Percentiles rank a stretch among this genome's conserved stretches.
phyloP scores from a whole-genome alignment of 2,797 vertebrate species.

The Falco novaeseelandiae region DNA sequence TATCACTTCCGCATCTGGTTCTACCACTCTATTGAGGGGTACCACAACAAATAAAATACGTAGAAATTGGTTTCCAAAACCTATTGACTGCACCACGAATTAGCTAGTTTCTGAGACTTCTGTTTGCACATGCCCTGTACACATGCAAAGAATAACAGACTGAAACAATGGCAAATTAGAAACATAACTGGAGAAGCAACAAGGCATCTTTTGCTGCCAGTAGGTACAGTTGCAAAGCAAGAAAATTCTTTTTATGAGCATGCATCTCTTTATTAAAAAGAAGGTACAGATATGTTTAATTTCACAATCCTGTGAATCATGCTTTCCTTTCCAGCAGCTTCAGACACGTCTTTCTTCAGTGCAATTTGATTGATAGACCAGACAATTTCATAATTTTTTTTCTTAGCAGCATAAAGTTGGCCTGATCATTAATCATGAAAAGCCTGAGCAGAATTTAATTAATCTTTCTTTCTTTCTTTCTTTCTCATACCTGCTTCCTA shows the following conservation, averaged over 20 bases:
- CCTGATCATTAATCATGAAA: constrained; percentile 2
- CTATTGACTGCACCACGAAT: neutral
- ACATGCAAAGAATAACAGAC: neutral
- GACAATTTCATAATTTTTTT: neutral
- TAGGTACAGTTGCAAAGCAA: neutral
- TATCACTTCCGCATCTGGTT: neutral
- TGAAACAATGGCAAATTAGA: constrained; percentile 20
- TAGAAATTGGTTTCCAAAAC: neutral
- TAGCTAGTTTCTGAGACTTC: neutral
- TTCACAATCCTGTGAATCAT: neutral
- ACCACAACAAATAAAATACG: neutral
- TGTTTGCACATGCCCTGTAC: neutral
- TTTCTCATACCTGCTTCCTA: neutral
- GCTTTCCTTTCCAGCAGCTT: neutral
- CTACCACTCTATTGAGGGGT: neutral
- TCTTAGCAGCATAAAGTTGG: neutral
- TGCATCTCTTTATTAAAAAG: neutral
- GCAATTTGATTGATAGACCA: neutral
- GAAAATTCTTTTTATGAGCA: neutral
- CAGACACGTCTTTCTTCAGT: neutral
- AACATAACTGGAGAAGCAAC: neutral
- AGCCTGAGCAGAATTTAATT: neutral
- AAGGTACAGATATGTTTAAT: constrained; percentile 8
- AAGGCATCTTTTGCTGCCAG: neutral
- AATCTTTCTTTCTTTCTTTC: neutral